phyloP scores from a whole-genome alignment of 2,113 vertebrate genomes.

The Deroptyus accipitrinus region DNA sequence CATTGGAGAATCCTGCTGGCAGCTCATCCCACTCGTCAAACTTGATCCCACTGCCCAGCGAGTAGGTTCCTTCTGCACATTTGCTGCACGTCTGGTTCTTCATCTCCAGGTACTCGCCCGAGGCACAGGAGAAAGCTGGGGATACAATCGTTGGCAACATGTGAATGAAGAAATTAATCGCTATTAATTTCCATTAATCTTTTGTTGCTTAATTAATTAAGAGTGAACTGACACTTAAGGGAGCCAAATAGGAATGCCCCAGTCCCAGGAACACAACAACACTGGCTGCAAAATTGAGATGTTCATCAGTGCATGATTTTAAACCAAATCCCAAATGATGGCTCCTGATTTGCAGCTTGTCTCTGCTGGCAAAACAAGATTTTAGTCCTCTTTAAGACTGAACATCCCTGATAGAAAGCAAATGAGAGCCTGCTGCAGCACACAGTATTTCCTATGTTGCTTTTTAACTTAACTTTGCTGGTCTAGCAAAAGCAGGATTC shows the following conservation, averaged over 20 bases:
- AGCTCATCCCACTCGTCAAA: constrained; percentile 96
- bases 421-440: not conserved
- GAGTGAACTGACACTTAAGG: not conserved
- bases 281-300: not conserved
- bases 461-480: not conserved
- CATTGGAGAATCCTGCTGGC: constrained; percentile 90
- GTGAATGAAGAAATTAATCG: not conserved
- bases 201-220: not conserved
- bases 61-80: constrained; percentile 92
- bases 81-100: constrained; percentile 91
- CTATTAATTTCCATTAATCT: not conserved
- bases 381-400: not conserved
- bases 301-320: not conserved
- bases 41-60: constrained; percentile 92
- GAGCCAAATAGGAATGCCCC: not conserved
- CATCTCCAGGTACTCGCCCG: constrained; percentile 96
- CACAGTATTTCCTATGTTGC: fast-evolving
- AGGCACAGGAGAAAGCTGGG: constrained; percentile 92
- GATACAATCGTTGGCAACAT: not conserved
- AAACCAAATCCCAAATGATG: not conserved
- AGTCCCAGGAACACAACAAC: not conserved
- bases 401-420: not conserved
- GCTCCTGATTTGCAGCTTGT: not conserved
- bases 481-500: not conserved
- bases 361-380: not conserved